These are phyloP conservation scores for Nilaparvata lugens DNA, from an alignment of 1,140 invertebrate genomes.

Conservation along the genomic window DNA sequence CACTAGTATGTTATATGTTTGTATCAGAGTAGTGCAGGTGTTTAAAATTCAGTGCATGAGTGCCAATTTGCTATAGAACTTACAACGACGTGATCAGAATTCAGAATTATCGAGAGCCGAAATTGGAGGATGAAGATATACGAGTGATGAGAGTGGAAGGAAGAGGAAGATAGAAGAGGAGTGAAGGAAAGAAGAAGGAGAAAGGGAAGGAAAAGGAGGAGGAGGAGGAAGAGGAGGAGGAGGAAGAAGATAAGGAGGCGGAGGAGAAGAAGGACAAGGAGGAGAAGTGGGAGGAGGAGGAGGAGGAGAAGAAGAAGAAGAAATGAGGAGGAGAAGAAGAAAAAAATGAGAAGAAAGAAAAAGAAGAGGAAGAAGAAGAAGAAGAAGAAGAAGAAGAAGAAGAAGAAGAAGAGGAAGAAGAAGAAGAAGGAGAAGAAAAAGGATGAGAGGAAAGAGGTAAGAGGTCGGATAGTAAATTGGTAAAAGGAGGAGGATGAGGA, in stretches of 20 bases:
- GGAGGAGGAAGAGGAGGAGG: conserved; percentile 1
- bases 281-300: background rate
- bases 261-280: conserved; percentile 5
- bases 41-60: too few relatives aligned
- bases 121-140: too few relatives aligned
- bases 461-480: too few relatives aligned
- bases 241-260: conserved; percentile 3
- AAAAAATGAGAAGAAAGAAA: background rate
- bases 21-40: too few relatives aligned
- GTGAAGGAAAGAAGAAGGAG: conserved; percentile 1
- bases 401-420: background rate
- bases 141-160: too few relatives aligned
- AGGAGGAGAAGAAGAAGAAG: background rate
- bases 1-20: too few relatives aligned
- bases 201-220: conserved; percentile 6
- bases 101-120: too few relatives aligned
- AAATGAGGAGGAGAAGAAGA: background rate
- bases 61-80: too few relatives aligned
- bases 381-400: background rate
- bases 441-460: too few relatives aligned
- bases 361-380: background rate
- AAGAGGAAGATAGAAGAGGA: background rate
- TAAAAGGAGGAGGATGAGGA: too few relatives aligned
- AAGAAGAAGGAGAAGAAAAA: background rate
- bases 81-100: too few relatives aligned